Conservation (phyloP, 2,797 vertebrate species). For the Lagorchestes hirsutus region DNA sequence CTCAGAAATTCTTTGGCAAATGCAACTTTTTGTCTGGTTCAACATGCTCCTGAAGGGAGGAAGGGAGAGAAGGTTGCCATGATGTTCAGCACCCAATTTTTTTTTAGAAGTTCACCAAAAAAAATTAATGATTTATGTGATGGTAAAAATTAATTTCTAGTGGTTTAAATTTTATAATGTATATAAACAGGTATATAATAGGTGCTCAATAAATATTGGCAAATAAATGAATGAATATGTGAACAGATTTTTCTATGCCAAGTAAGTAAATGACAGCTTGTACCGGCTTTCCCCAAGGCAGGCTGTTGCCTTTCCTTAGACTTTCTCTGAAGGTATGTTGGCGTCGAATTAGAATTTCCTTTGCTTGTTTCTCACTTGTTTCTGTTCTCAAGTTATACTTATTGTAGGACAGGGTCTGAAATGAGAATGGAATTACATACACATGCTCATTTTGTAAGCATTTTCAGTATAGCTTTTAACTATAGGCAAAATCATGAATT, state of each 20-base stretch:
- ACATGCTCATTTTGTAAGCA: neutral
- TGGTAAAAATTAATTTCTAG: neutral
- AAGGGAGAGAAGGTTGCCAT: neutral
- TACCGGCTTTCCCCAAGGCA: constrained; percentile 86
- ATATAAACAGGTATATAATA: accelerated
- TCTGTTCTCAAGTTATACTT: constrained; percentile 89
- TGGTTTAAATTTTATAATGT: neutral
- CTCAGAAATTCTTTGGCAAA: neutral
- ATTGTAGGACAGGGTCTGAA: constrained; percentile 92
- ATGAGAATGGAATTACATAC: constrained; percentile 55
- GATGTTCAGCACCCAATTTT: neutral
- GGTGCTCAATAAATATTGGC: neutral
- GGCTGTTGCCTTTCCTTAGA: constrained; percentile 85
- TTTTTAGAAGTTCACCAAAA: neutral
- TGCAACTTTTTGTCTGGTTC: accelerated
- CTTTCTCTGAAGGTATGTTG: constrained; percentile 91
- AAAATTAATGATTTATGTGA: neutral
- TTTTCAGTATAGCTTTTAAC: neutral
- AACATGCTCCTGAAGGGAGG: neutral
- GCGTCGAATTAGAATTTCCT: constrained; percentile 94
- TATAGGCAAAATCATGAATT: neutral
- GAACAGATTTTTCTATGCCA: neutral
- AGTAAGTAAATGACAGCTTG: neutral
- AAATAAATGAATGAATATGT: neutral
- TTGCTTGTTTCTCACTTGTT: constrained; percentile 87